Conservation (phyloP, 2,888 invertebrate genomes). For the Apoda limacodes region DNA sequence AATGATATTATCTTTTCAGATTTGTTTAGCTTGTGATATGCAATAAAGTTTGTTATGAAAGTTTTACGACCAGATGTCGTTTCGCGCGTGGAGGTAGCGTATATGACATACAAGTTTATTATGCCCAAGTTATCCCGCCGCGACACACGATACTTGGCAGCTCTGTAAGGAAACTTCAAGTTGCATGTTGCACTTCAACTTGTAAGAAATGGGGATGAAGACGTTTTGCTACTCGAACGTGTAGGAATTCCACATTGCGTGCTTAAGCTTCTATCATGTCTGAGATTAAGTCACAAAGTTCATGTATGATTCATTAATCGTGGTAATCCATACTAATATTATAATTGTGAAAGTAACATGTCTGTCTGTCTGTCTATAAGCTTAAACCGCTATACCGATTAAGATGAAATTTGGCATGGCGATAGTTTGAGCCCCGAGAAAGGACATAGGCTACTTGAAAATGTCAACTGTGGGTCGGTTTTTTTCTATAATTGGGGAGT, state of each 20-base stretch:
- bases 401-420: too few relatives aligned
- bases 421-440: too few relatives aligned
- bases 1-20: conserved; percentile 26
- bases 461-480: too few relatives aligned
- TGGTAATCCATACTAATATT: too few relatives aligned
- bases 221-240: too few relatives aligned
- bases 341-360: too few relatives aligned
- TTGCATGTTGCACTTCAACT: conserved; percentile 45
- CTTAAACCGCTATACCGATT: too few relatives aligned
- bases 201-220: conserved; percentile 46
- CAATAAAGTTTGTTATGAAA: conserved; percentile 38
- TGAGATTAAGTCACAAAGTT: conserved; percentile 17
- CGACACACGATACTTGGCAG: conserved; percentile 61
- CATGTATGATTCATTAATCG: too few relatives aligned
- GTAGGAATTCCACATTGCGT: conserved; percentile 38
- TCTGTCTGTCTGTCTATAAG: too few relatives aligned
- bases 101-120: conserved; percentile 58
- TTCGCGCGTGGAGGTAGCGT: conserved; percentile 45
- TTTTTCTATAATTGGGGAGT: too few relatives aligned
- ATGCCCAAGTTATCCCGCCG: conserved; percentile 37
- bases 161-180: conserved; percentile 41
- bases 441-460: too few relatives aligned
- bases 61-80: conserved; percentile 42
- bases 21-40: conserved; percentile 26
- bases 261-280: conserved; percentile 15